Conservation (phyloP, 2,888 invertebrate species). For the Athripsodes cinereus region DNA sequence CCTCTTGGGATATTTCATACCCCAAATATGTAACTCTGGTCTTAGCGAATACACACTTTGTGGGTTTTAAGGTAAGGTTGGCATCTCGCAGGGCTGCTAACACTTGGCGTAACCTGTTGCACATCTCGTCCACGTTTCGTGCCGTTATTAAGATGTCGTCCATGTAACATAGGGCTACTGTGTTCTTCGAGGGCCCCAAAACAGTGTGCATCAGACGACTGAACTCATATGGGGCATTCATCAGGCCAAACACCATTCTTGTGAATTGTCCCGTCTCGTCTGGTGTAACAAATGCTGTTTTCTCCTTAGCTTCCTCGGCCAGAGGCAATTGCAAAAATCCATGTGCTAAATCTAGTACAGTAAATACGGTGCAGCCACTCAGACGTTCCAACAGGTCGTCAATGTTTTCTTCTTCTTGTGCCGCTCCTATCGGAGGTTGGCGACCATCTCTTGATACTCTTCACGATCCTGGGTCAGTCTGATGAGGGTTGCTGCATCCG, state of each 20-base stretch:
- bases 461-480: too few relatives aligned
- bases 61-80: not conserved
- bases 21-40: constrained; percentile 1
- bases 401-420: too few relatives aligned
- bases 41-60: constrained; percentile 1
- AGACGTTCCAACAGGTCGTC: not conserved
- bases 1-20: not conserved
- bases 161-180: not conserved
- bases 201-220: constrained; percentile 1
- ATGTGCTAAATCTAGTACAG: not conserved
- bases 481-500: too few relatives aligned
- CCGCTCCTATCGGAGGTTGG: too few relatives aligned
- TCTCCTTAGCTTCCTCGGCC: not conserved
- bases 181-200: not conserved
- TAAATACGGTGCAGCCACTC: not conserved
- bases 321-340: too few relatives aligned
- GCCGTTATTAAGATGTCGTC: not conserved
- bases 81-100: not conserved
- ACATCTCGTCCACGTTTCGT: not conserved
- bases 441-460: too few relatives aligned
- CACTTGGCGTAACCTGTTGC: not conserved
- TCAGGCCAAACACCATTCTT: too few relatives aligned
- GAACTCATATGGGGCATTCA: not conserved
- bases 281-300: constrained; percentile 1
- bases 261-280: not conserved